These are phyloP conservation scores for Xiphias gladius DNA, from an alignment of 2,113 vertebrate genomes.

Conservation along the genomic window DNA sequence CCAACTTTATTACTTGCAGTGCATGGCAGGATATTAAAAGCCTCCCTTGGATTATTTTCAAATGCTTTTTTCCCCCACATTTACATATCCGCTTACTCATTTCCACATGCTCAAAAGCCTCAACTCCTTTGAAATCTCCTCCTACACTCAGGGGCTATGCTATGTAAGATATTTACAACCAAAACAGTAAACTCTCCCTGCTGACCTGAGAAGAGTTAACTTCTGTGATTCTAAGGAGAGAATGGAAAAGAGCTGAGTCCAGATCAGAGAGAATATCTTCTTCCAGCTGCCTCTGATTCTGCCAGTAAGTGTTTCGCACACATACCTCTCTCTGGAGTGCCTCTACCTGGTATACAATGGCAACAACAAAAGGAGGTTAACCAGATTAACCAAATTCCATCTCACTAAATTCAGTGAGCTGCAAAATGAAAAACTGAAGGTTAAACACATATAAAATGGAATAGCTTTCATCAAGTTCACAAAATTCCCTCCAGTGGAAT, in stretches of 20 bases:
- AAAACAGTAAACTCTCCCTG: slow-evolving; percentile 1
- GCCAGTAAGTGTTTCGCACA: slow-evolving; percentile 83
- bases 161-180: slow-evolving; percentile 7
- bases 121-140: slow-evolving; percentile 3
- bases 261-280: slow-evolving; percentile 79
- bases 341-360: slow-evolving; percentile 79
- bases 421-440: background rate
- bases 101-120: slow-evolving; percentile 25
- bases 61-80: background rate
- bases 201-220: slow-evolving; percentile 80
- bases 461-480: background rate
- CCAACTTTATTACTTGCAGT: background rate
- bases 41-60: background rate
- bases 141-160: background rate
- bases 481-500: background rate
- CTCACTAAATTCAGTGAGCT: background rate
- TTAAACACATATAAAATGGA: slow-evolving; percentile 1
- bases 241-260: slow-evolving; percentile 71
- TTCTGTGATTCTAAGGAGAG: slow-evolving; percentile 62
- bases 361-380: background rate
- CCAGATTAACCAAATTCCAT: background rate
- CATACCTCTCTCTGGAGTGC: slow-evolving; percentile 85
- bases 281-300: slow-evolving; percentile 84
- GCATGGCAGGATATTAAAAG: background rate
- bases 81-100: background rate